phyloP scores from a whole-genome alignment of 2,797 vertebrate species.

The Rhinichthys osculus region DNA sequence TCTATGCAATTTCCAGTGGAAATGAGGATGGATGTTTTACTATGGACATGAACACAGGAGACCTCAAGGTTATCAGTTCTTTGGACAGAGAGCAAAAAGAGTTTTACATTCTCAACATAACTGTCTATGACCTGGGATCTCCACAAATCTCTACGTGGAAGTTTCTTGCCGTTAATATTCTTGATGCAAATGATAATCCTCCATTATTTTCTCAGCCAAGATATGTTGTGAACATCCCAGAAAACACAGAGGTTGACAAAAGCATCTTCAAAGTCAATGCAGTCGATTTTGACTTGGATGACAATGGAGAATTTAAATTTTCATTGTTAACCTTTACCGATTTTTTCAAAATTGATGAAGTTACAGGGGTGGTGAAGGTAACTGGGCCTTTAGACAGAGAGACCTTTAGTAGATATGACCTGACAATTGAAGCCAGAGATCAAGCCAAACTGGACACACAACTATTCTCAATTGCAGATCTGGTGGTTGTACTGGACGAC shows the following conservation, averaged over 20 bases:
- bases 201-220: slow-evolving; percentile 87
- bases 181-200: slow-evolving; percentile 91
- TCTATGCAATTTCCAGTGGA: slow-evolving; percentile 90
- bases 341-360: slow-evolving; percentile 84
- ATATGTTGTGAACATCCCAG: slow-evolving; percentile 84
- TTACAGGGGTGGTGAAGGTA: slow-evolving; percentile 87
- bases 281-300: slow-evolving; percentile 83
- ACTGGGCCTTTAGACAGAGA: slow-evolving; percentile 87
- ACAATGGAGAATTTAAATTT: slow-evolving; percentile 84
- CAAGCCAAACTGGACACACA: slow-evolving; percentile 81
- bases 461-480: slow-evolving; percentile 82
- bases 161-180: slow-evolving; percentile 86
- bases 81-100: slow-evolving; percentile 89
- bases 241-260: slow-evolving; percentile 83
- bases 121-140: slow-evolving; percentile 89
- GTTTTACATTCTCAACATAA: slow-evolving; percentile 94
- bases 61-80: slow-evolving; percentile 83
- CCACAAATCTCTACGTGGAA: slow-evolving; percentile 93
- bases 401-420: slow-evolving; percentile 78
- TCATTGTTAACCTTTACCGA: slow-evolving; percentile 84
- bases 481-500: slow-evolving; percentile 88
- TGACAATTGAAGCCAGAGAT: slow-evolving; percentile 89
- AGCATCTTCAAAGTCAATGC: slow-evolving; percentile 83
- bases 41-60: slow-evolving; percentile 87
- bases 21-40: slow-evolving; percentile 92